Conservation (phyloP, 2,888 invertebrate genomes). For the Rhingia campestris region DNA sequence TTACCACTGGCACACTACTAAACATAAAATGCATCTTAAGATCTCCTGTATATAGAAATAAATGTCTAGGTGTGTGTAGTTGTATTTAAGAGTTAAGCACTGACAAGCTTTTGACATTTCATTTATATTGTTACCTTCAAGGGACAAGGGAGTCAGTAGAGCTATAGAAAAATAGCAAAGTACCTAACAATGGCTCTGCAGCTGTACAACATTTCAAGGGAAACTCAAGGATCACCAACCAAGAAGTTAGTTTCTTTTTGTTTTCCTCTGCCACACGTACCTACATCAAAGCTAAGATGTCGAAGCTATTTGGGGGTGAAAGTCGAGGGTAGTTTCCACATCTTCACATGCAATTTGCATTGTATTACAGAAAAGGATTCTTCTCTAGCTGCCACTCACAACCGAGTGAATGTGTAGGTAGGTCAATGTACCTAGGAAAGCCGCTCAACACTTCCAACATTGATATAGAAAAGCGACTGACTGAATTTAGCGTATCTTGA, state of each 20-base stretch:
- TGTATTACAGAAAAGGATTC: conserved; percentile 48
- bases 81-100: conserved; percentile 12
- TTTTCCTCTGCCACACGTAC: conserved; percentile 1
- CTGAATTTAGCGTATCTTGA: conserved; percentile 38
- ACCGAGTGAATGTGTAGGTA: conserved; percentile 80
- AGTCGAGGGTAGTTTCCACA: conserved; percentile 66
- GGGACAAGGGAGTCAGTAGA: conserved; percentile 46
- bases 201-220: conserved; percentile 14
- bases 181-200: conserved; percentile 18
- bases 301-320: conserved; percentile 57
- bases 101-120: conserved; percentile 67
- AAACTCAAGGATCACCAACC: neutral
- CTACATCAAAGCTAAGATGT: conserved; percentile 47
- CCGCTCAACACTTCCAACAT: conserved; percentile 76
- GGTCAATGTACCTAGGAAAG: conserved; percentile 83
- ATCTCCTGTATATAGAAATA: conserved; percentile 12
- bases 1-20: conserved; percentile 48
- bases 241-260: conserved; percentile 28
- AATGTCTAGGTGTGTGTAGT: neutral
- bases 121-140: conserved; percentile 61
- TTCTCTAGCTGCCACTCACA: conserved; percentile 53
- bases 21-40: conserved; percentile 61
- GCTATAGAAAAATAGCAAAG: conserved; percentile 4
- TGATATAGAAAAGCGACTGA: conserved; percentile 50
- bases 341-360: conserved; percentile 68